A percentile compares a stretch with the other conserved stretches of the same genome.
phyloP scores from a whole-genome alignment of 2,113 vertebrate species.

The Alaudala cheleensis region DNA sequence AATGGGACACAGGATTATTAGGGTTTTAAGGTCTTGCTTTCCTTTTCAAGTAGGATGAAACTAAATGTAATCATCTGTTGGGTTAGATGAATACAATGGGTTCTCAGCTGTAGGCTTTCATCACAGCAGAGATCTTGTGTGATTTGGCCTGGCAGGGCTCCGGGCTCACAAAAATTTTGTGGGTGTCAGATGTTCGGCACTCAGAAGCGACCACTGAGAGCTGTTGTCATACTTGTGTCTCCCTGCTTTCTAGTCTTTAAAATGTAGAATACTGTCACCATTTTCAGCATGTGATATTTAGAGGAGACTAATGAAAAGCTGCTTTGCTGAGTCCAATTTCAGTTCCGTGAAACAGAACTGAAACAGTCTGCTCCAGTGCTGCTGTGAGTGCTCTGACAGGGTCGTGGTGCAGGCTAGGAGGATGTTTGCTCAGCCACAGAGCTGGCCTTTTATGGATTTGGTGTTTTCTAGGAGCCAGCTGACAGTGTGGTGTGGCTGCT shows the following conservation, averaged over 20 bases:
- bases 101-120: conserved; percentile 4
- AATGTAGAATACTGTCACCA: background rate
- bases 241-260: background rate
- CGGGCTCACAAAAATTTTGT: background rate
- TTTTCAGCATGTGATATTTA: background rate
- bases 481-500: background rate
- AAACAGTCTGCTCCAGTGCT: background rate
- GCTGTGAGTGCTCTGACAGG: background rate
- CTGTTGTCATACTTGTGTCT: background rate
- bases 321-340: background rate
- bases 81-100: background rate
- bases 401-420: background rate
- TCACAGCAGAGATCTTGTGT: background rate
- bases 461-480: background rate
- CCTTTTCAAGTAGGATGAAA: conserved; percentile 43
- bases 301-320: background rate
- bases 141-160: background rate
- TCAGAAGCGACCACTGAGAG: background rate
- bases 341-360: background rate
- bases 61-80: conserved; percentile 21
- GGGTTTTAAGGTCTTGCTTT: conserved; percentile 14
- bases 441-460: background rate
- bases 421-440: background rate
- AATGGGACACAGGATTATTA: conserved; percentile 29
- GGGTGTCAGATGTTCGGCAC: conserved; percentile 24